These are phyloP conservation scores for Strigops habroptila DNA, from an alignment of 2,113 vertebrate genomes.

Conservation along the genomic window DNA sequence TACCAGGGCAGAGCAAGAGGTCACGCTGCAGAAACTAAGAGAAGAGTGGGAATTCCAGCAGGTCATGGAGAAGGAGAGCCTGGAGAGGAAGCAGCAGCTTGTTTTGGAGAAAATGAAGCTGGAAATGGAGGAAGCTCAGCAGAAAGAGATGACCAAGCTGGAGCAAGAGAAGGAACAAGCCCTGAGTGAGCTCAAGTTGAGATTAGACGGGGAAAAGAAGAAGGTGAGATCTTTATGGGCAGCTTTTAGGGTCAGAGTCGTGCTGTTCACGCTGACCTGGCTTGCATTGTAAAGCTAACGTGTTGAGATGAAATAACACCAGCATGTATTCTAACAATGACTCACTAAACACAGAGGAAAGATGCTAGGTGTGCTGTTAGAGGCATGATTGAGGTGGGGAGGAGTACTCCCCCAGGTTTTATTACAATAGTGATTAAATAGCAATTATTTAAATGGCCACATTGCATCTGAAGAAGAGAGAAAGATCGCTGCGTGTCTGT, in stretches of 20 bases:
- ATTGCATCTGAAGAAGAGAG: background rate
- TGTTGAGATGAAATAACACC: too few relatives aligned
- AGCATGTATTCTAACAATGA: rapidly evolving
- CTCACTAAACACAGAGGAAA: background rate
- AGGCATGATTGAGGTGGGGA: background rate
- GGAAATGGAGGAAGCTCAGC: conserved; percentile 69
- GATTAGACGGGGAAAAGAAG: conserved; percentile 51
- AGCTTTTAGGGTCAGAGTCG: background rate
- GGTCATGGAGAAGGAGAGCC: conserved; percentile 33
- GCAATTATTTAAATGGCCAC: background rate
- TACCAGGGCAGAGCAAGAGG: conserved; percentile 78
- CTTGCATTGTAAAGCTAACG: rapidly evolving
- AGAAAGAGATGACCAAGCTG: conserved; percentile 59
- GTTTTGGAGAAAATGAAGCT: conserved; percentile 64
- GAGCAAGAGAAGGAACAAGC: conserved; percentile 65
- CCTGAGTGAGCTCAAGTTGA: conserved; percentile 67
- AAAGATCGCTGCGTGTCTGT: background rate
- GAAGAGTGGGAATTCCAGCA: conserved; percentile 65
- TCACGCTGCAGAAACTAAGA: conserved; percentile 58
- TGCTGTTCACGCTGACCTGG: background rate
- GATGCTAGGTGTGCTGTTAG: background rate
- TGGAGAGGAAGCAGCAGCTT: conserved; percentile 66
- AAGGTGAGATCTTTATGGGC: conserved; percentile 68
- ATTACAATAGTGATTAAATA: background rate
- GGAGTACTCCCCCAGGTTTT: background rate